Evolutionary conservation across 2,888 invertebrate genomes (phyloP), one percentile per base, ranked within the genome.

Genomic region (Chaitophorus viminalis): DNA sequence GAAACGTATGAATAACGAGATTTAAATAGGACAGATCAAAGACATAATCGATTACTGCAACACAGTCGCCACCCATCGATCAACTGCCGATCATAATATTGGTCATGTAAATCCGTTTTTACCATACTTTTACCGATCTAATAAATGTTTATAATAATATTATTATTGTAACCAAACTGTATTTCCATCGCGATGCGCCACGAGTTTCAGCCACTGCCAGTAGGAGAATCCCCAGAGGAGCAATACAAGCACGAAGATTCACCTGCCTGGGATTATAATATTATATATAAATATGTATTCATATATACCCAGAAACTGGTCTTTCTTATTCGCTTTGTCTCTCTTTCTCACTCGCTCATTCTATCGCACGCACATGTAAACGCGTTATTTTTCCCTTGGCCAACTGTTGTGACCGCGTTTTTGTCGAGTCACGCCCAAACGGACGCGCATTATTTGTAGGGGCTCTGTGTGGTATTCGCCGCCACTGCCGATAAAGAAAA

Each of bases 401-500:
- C 81, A 78, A 83, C 89, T 89, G 79, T 81, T 76, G 84, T 83
- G 87, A 85, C 52, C 76, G 82, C 76, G 75, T 88, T 85, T 84
- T 85, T 78, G 87, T 39, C 87, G 87, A 87, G 87, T 87, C 87
- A 87, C 87, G 87, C 87, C 87, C 87, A 87, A 75, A 90, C 90
- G 90, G 90, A 90, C 83, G 89, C 89, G 87, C 65, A 60, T n/a
- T n/a, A n/a, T 68, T 46, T 46, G 18, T n/a, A 31, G 54, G n/a
- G 33, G 36, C 81, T 33, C 72, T 82, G 77, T 79, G 88, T 76
- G 88, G 85, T 88, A 88, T 70, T 81, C 68, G 46, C 70, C 74
- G 76, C 82, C 75, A 33, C 81, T 29, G 54, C 77, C 14, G 25
- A 70, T 25, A 68, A 68, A 54, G 74, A 21, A 33, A n/a, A 68